phyloP scores from a whole-genome alignment of 2,113 vertebrate genomes.

The Oryzias woworae region DNA sequence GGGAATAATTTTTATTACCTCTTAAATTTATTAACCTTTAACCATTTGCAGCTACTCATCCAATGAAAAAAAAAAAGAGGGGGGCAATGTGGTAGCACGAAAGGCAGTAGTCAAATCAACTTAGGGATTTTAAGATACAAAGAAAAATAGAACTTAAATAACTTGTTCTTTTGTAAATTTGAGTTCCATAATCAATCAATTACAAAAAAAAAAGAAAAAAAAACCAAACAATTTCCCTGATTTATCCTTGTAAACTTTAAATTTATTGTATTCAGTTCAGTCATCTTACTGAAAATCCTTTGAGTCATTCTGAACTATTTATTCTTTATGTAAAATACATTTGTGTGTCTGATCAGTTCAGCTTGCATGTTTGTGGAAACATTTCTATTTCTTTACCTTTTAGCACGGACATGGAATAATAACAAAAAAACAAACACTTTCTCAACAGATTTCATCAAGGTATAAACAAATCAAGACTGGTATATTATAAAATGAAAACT shows the following conservation, averaged over 20 bases:
- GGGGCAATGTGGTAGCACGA: no score
- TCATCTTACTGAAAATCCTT: constrained; percentile 16
- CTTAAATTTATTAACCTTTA: constrained; percentile 48
- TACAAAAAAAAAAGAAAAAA: not conserved
- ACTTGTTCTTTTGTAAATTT: not conserved
- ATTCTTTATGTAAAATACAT: constrained; percentile 12
- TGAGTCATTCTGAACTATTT: constrained; percentile 31
- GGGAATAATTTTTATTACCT: constrained; percentile 39
- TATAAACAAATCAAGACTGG: not conserved
- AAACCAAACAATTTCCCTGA: not conserved
- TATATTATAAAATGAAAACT: not conserved
- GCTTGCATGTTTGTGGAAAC: not conserved
- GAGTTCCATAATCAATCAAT: constrained; percentile 8
- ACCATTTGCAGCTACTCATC: constrained; percentile 38
- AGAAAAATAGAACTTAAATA: not conserved
- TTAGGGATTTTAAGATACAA: no score
- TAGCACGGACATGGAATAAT: not conserved
- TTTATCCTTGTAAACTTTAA: constrained; percentile 9
- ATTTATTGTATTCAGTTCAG: constrained; percentile 11
- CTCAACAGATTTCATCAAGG: constrained; percentile 1
- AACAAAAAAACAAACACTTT: not conserved
- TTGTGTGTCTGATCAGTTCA: constrained; percentile 2
- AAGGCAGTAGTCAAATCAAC: no score
- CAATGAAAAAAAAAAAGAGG: constrained; percentile 9
- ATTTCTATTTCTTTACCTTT: not conserved